Evolutionary conservation across 1,140 invertebrate species (phyloP), one percentile per base, ranked within the genome.

Genomic region (Lerema accius): DNA sequence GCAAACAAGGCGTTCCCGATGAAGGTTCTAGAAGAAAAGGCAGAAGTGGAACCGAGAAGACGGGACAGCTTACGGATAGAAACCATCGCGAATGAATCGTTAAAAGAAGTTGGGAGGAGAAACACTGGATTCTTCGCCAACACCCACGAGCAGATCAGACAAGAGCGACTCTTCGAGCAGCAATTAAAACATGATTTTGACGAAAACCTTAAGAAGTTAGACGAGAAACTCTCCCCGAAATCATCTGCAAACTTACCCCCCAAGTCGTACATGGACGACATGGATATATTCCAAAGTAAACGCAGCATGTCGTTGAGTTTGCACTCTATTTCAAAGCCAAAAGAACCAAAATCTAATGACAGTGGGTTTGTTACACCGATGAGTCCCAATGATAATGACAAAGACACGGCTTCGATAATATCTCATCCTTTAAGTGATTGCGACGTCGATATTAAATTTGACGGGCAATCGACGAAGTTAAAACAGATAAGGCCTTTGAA

Each of bases 111-210:
- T 0, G 76, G 80, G 0, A 74, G 61, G 16, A 81, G 72, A 32
- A 76, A 71, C 14, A 55, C 93, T 0, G 92, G 92, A 0, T 94
- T 93, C 63, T 94, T 95, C 48, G 92, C 93, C 0, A 93, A 91
- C 63, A 94, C 93, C 3, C 94, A 94, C 72, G 94, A 93, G 73
- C 93, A 94, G 58, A 94, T 94, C 32, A 83, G 92, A 4, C 93
- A 94, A 60, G 92, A 93, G 58, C 81, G 91, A 16, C 23, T 87
- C 0, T 89, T 90, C 56, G 90, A 91, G 16, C 77, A 88, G 59
- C 85, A 91, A 62, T 53, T 91, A 32, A 92, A 92, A 49, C 82
- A 85, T 9, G 80, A 91, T 61, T 92, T 92, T 43, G 89, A 91
- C 55, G 90, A 92, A 14, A 92, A 91, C 67, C 56, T 92, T 0